Evolutionary conservation across 2,113 vertebrate genomes (phyloP).

Genomic region (Notothenia rossii): DNA sequence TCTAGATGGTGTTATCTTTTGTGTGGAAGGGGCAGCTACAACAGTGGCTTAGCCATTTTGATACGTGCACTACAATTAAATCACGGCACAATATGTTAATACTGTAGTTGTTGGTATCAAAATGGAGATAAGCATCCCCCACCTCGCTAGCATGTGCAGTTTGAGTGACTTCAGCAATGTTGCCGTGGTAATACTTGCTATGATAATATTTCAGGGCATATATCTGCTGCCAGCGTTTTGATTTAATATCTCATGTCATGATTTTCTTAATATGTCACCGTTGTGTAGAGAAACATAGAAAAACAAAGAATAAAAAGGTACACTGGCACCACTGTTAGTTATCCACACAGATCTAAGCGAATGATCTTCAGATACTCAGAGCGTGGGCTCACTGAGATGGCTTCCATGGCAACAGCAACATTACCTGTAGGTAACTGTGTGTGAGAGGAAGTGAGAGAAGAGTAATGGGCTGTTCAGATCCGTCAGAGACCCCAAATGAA

Average conservation of each 20-base stretch:
- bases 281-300: slow-evolving; percentile 15
- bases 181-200: no score
- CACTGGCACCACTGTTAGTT: not conserved
- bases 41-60: no score
- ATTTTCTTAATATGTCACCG: not conserved
- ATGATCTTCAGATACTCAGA: slow-evolving; percentile 21
- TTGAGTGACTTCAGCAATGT: no score
- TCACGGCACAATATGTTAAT: no score
- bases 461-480: slow-evolving; percentile 61
- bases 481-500: slow-evolving; percentile 7
- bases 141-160: no score
- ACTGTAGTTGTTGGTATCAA: no score
- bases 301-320: not conserved
- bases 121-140: no score
- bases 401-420: slow-evolving; percentile 76
- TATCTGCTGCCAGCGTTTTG: no score
- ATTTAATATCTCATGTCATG: not conserved
- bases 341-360: slow-evolving; percentile 8
- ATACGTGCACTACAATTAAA: no score
- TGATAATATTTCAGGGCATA: no score
- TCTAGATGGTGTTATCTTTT: not conserved
- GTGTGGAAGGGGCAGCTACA: no score
- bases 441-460: not conserved
- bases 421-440: slow-evolving; percentile 64
- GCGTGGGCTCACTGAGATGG: slow-evolving; percentile 62